Evolutionary conservation across 2,888 invertebrate species (phyloP).

Genomic region (Drosophila monieri): DNA sequence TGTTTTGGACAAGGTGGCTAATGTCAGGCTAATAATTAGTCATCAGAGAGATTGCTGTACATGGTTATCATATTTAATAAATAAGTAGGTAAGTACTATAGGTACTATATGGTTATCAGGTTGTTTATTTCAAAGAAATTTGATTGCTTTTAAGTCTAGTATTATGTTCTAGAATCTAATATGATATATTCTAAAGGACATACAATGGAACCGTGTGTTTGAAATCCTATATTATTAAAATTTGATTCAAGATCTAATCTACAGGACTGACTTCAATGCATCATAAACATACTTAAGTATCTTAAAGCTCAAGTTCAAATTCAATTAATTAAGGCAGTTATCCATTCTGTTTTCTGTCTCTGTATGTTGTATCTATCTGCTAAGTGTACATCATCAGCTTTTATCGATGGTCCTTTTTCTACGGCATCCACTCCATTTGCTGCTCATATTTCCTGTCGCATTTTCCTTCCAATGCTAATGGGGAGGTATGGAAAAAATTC

Average conservation of each 20-base stretch:
- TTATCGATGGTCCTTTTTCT: constrained; percentile 25
- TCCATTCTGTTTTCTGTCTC: constrained; percentile 1
- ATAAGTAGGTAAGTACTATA: neutral
- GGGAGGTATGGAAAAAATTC: constrained; percentile 2
- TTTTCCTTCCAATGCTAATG: constrained; percentile 12
- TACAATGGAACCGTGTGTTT: no score
- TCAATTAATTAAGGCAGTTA: constrained; percentile 13
- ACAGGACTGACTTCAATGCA: no score
- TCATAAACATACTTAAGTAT: neutral
- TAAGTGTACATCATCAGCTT: constrained; percentile 9
- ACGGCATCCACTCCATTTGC: constrained; percentile 23
- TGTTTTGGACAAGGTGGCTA: constrained; percentile 26
- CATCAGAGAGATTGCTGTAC: constrained; percentile 17
- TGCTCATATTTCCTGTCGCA: constrained; percentile 47
- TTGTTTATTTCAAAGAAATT: no score
- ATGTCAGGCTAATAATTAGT: constrained; percentile 24
- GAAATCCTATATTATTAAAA: no score
- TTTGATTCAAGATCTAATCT: no score
- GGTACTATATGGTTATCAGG: no score
- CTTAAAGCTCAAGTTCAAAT: neutral
- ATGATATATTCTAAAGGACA: no score
- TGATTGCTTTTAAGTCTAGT: no score
- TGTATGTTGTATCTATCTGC: constrained; percentile 5
- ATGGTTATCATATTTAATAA: neutral
- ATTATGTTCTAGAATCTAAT: no score